phyloP scores from a whole-genome alignment of 2,888 invertebrate species.

The Parascotia fuliginaria region DNA sequence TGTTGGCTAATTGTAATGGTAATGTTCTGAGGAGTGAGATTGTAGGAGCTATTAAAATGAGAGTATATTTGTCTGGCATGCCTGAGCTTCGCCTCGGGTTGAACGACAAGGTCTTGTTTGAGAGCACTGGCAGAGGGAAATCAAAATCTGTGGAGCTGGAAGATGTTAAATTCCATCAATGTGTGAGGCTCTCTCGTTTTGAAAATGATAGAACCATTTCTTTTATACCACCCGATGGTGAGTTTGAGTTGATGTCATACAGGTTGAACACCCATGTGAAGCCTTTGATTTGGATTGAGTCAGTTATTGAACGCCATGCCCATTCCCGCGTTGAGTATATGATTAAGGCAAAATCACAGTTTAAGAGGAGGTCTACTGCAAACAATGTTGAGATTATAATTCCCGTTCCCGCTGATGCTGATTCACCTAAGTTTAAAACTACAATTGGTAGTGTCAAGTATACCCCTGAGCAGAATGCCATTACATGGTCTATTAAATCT shows the following conservation, averaged over 20 bases:
- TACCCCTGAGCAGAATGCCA: constrained; percentile 98
- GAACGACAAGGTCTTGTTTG: constrained; percentile 99
- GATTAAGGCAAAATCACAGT: constrained; percentile 99
- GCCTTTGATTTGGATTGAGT: constrained; percentile 99
- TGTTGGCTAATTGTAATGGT: constrained; percentile 97
- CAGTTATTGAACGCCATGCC: constrained; percentile 98
- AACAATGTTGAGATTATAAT: constrained; percentile 99
- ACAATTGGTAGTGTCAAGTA: constrained; percentile 99
- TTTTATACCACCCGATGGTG: constrained; percentile 99
- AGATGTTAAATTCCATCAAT: constrained; percentile 99
- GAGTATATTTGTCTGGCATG: constrained; percentile 99
- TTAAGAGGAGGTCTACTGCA: constrained; percentile 98
- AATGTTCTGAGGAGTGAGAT: constrained; percentile 99
- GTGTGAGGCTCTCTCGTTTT: constrained; percentile 97
- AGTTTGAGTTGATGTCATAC: constrained; percentile 99
- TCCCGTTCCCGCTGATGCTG: constrained; percentile 98
- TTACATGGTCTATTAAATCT: constrained; percentile 98
- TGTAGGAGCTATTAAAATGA: constrained; percentile 99
- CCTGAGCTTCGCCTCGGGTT: constrained; percentile 97
- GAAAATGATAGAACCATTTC: constrained; percentile 99
- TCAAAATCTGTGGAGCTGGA: constrained; percentile 99
- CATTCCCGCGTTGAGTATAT: constrained; percentile 99
- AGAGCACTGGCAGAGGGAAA: constrained; percentile 98
- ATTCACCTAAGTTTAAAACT: constrained; percentile 99
- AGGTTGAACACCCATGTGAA: constrained; percentile 98